Evolutionary conservation across 2,888 invertebrate genomes (phyloP).

Genomic region (Diachrysia chrysitis): DNA sequence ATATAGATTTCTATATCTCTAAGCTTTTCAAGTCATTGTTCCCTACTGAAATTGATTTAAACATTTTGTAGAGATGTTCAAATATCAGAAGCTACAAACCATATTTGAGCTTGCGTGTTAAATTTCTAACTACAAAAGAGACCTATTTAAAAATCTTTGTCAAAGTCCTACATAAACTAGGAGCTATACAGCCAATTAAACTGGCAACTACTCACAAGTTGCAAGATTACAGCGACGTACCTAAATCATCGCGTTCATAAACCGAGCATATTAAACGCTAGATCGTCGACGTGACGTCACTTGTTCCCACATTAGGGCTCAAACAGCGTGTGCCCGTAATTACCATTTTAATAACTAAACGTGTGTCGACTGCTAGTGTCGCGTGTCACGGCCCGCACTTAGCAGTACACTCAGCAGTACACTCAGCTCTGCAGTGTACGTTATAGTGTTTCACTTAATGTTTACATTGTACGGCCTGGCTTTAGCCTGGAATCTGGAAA

Average conservation of each 20-base stretch:
- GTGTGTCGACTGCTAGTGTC: slow-evolving; percentile 36
- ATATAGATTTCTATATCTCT: too few relatives aligned
- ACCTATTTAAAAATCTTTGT: neutral
- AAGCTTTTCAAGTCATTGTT: too few relatives aligned
- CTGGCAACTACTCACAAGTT: slow-evolving; percentile 22
- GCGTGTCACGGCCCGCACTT: slow-evolving; percentile 17
- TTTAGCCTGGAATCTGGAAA: too few relatives aligned
- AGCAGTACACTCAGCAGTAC: slow-evolving; percentile 9
- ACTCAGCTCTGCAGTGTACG: neutral
- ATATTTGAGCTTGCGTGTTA: too few relatives aligned
- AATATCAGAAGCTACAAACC: too few relatives aligned
- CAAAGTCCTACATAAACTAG: neutral
- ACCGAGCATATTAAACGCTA: slow-evolving; percentile 43
- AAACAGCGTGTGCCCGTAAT: slow-evolving; percentile 53
- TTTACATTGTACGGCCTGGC: too few relatives aligned
- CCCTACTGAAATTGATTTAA: too few relatives aligned
- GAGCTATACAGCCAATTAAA: slow-evolving; percentile 24
- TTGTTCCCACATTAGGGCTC: slow-evolving; percentile 42
- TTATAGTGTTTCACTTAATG: too few relatives aligned
- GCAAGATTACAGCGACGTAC: slow-evolving; percentile 43
- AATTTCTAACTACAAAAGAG: too few relatives aligned
- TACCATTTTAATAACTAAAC: slow-evolving; percentile 59
- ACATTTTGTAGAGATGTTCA: too few relatives aligned
- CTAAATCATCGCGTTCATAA: slow-evolving; percentile 44
- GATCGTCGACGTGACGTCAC: slow-evolving; percentile 35